Base-by-base conservation (phyloP, 2,888 invertebrate species). In the Mythimna loreyi region DNA sequence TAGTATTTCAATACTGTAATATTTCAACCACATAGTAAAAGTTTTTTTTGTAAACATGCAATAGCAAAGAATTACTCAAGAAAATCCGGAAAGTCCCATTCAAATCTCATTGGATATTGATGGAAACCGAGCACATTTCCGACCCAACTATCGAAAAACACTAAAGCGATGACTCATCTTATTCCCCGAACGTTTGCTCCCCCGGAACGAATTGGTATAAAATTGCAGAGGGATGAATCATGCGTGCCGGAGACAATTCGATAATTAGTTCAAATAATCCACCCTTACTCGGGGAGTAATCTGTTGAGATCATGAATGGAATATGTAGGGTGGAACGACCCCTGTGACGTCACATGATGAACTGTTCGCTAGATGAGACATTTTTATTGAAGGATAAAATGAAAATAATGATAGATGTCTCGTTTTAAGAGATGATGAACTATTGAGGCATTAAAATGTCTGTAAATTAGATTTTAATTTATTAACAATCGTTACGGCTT, bases 191-290 rank as follows among this genome's bases (percentile, higher is more conserved):
- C 59, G 43, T 21, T 74, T 56, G 16, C 23, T 43, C 52, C 67
- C 66, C 58, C 72, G 23, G 56, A 81, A 83, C 80, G 85, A 85
- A 83, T 84, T 84, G 79, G 83, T 82, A 86, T 87, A 84, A 86
- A 83, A 85, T 85, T 83, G 80, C 78, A 82, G 67, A 74, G 86
- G 89, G 86, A 82, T 85, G 85, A 87, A 83, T 84, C 87, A 85
- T 80, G 77, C 67, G 81, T 81, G 84, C 78, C 74, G 80, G 79
- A 82, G 85, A 87, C 86, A 87, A 84, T 86, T 86, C 87, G 86
- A 89, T 90, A 90, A 90, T 90, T 89, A 88, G 88, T 87, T 83
- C 83, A 81, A 86, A 87, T 84, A 85, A 85, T 83, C 85, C 84
- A 78, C 83, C 83, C 75, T 45, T n/a, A 45, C 66, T 49, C 60